Evolutionary conservation across 2,113 vertebrate genomes (phyloP).

Genomic region (Protobothrops flavoviridis): DNA sequence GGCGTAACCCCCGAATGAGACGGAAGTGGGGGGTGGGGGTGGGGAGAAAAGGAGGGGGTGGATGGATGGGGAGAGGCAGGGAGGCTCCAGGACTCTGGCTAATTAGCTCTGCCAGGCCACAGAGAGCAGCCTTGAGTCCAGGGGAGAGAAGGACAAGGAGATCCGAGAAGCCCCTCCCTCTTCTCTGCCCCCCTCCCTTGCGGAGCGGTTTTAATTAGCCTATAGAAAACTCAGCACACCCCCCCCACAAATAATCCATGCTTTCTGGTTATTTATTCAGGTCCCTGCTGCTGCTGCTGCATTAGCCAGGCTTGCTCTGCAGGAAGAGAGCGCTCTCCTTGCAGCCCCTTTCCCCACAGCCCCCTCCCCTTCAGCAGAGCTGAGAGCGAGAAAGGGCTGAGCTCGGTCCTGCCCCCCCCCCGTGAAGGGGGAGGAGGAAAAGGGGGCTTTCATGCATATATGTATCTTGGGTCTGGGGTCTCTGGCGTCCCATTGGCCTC

Average conservation of each 20-base stretch:
- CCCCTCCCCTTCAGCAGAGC: conserved; percentile 26
- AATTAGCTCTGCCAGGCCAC: conserved; percentile 64
- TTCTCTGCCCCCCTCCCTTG: conserved; percentile 7
- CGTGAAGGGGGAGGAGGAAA: conserved; percentile 1
- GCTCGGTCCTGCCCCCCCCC: neutral
- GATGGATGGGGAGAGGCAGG: conserved; percentile 43
- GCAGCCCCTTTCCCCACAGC: conserved; percentile 23
- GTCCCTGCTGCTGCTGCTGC: conserved; percentile 60
- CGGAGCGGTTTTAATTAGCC: conserved; percentile 67
- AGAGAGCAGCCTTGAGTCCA: conserved; percentile 45
- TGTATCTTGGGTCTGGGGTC: too few species aligned
- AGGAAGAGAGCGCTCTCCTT: conserved; percentile 43
- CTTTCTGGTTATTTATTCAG: conserved; percentile 66
- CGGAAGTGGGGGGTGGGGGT: accelerated
- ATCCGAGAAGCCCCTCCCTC: neutral
- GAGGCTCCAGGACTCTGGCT: conserved; percentile 50
- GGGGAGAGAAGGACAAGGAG: conserved; percentile 31
- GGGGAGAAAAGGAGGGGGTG: neutral
- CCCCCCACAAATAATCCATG: conserved; percentile 62
- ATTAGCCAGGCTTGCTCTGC: conserved; percentile 44
- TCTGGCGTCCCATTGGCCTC: neutral
- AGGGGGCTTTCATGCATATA: neutral
- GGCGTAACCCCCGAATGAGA: conserved; percentile 21
- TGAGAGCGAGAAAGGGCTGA: conserved; percentile 11
- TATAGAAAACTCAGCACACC: conserved; percentile 51